Conservation (phyloP, 2,888 invertebrate genomes). For the Drosophila niveifrons region DNA sequence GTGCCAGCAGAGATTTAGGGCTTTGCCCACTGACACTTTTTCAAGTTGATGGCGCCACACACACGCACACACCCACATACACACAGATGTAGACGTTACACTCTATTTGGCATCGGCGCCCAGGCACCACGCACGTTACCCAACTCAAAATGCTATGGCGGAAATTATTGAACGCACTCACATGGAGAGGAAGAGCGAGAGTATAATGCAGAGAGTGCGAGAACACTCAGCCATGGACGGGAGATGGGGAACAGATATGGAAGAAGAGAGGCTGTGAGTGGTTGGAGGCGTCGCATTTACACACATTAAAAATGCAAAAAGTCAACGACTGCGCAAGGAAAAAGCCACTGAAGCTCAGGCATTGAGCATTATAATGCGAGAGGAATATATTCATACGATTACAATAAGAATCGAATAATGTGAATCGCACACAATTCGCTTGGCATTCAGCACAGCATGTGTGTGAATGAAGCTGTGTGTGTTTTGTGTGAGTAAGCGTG, state of each 20-base stretch:
- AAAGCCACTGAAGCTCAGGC: conserved; percentile 72
- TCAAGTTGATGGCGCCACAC: conserved; percentile 71
- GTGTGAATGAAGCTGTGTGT: not conserved
- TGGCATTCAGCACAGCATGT: conserved; percentile 31
- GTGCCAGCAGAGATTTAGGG: conserved; percentile 73
- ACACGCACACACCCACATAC: conserved; percentile 12
- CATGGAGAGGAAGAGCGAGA: conserved; percentile 25
- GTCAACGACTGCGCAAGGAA: conserved; percentile 74
- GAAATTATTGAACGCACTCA: conserved; percentile 77
- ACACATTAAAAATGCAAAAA: conserved; percentile 78
- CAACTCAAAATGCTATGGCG: conserved; percentile 75
- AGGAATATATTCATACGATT: conserved; percentile 78
- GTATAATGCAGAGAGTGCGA: conserved; percentile 10
- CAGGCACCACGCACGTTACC: conserved; percentile 63
- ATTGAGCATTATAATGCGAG: conserved; percentile 69
- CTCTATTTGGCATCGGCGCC: conserved; percentile 74
- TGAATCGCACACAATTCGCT: conserved; percentile 53
- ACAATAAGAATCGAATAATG: conserved; percentile 79
- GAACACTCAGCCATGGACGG: not conserved
- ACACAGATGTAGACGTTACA: conserved; percentile 58
- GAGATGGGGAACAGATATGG: conserved; percentile 4
- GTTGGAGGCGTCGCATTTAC: conserved; percentile 47
- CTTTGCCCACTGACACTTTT: conserved; percentile 74
- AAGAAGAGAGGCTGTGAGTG: conserved; percentile 7
- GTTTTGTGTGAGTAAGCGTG: conserved; percentile 11